Conservation (phyloP, 1,140 invertebrate species). For the Latrodectus geometricus region DNA sequence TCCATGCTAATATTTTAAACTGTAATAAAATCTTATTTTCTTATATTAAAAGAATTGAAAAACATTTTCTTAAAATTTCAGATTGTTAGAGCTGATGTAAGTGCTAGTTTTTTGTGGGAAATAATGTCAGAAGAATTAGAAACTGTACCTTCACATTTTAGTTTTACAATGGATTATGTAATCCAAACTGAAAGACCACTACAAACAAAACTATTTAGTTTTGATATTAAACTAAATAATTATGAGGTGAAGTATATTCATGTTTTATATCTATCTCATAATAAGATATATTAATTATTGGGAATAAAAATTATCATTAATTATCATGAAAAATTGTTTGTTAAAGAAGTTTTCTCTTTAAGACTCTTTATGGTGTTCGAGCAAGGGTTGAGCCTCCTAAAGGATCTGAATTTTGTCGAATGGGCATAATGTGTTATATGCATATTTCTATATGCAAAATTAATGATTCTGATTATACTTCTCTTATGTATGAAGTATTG, state of each 20-base stretch:
- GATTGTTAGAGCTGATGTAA: constrained; percentile 64
- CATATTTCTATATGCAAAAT: constrained; percentile 77
- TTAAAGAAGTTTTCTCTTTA: constrained; percentile 66
- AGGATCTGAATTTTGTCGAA: constrained; percentile 87
- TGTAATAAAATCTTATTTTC: too few relatives aligned
- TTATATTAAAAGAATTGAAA: too few relatives aligned
- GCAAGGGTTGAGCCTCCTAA: constrained; percentile 84
- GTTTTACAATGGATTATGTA: constrained; percentile 60
- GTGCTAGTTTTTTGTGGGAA: constrained; percentile 63
- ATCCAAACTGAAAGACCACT: background rate
- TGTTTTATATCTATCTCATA: too few relatives aligned
- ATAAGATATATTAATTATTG: too few relatives aligned
- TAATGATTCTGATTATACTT: constrained; percentile 65
- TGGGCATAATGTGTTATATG: constrained; percentile 87
- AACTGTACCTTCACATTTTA: constrained; percentile 45
- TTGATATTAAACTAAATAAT: constrained; percentile 60
- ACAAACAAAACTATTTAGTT: constrained; percentile 41
- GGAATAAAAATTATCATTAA: too few relatives aligned
- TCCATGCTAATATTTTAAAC: too few relatives aligned
- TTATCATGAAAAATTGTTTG: too few relatives aligned
- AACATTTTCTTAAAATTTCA: constrained; percentile 39
- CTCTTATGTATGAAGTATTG: constrained; percentile 92
- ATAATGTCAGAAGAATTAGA: constrained; percentile 50
- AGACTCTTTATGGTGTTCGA: constrained; percentile 86
- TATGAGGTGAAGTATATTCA: constrained; percentile 44